Evolutionary conservation across 2,888 invertebrate genomes (phyloP).

Genomic region (Cheiracanthium punctorium): DNA sequence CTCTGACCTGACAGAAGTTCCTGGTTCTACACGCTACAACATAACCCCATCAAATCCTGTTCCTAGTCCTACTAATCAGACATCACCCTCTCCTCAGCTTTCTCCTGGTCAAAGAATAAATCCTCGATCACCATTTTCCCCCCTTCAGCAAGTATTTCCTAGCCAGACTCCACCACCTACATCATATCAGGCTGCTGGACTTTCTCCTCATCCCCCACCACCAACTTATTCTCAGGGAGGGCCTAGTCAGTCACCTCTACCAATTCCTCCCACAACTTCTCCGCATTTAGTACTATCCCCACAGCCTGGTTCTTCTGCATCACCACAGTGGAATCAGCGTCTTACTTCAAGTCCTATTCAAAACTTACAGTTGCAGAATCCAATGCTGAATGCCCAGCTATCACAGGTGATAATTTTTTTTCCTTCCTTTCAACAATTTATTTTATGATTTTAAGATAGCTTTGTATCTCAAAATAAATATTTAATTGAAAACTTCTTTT

Average conservation of each 20-base stretch:
- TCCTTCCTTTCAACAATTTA: too few relatives aligned
- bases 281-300: conserved; percentile 57
- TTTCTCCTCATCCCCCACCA: conserved; percentile 72
- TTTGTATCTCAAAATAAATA: too few relatives aligned
- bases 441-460: too few relatives aligned
- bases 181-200: conserved; percentile 68
- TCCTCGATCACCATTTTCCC: conserved; percentile 63
- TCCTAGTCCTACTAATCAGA: conserved; percentile 61
- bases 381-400: conserved; percentile 90
- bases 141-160: conserved; percentile 64
- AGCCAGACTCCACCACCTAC: conserved; percentile 65
- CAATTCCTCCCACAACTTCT: conserved; percentile 33
- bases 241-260: conserved; percentile 57
- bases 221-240: conserved; percentile 68
- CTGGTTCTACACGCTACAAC: conserved; percentile 81
- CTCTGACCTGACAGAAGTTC: conserved; percentile 78
- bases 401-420: conserved; percentile 79
- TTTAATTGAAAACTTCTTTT: too few relatives aligned
- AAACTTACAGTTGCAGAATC: conserved; percentile 81
- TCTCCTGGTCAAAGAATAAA: conserved; percentile 64
- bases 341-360: conserved; percentile 44
- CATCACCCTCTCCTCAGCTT: conserved; percentile 53
- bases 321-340: conserved; percentile 54
- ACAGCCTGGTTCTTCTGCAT: conserved; percentile 26
- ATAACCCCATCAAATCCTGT: conserved; percentile 35